These are phyloP conservation scores for Guaruba guarouba DNA, from an alignment of 2,113 vertebrate genomes.

Conservation along the genomic window DNA sequence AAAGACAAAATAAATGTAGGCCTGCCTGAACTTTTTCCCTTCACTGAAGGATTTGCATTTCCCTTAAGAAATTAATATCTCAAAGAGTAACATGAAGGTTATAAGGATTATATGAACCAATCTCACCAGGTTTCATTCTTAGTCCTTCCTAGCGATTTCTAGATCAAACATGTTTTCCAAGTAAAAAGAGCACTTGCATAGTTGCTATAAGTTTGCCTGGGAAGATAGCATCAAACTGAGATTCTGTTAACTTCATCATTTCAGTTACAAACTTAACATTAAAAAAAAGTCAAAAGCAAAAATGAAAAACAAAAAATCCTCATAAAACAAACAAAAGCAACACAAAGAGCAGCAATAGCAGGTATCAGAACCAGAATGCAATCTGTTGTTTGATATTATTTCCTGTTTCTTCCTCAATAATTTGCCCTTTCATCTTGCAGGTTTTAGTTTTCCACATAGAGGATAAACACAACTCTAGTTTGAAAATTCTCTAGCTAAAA, in stretches of 20 bases:
- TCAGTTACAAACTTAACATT: not conserved
- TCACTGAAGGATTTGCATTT: not conserved
- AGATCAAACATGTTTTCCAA: conserved; percentile 52
- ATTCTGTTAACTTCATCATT: conserved; percentile 16
- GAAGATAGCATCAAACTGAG: conserved; percentile 40
- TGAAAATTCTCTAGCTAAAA: not conserved
- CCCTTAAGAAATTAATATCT: not conserved
- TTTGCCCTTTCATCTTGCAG: not conserved
- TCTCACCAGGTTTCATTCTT: conserved; percentile 37
- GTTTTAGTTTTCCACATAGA: not conserved
- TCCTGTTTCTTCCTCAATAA: not conserved
- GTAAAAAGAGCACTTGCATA: conserved; percentile 40
- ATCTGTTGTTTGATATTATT: not conserved
- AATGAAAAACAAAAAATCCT: not conserved
- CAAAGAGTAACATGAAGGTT: not conserved
- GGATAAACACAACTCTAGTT: not conserved
- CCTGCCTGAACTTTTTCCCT: not conserved
- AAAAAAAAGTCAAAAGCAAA: not conserved
- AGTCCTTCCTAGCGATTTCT: conserved; percentile 45
- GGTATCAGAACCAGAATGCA: not conserved
- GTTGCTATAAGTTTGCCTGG: conserved; percentile 21
- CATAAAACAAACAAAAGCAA: not conserved
- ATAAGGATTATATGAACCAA: conserved; percentile 24
- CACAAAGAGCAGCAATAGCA: not conserved
- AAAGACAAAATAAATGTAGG: not conserved